Base-by-base conservation (phyloP, 1,140 invertebrate species). In the Chlorops oryzae region DNA sequence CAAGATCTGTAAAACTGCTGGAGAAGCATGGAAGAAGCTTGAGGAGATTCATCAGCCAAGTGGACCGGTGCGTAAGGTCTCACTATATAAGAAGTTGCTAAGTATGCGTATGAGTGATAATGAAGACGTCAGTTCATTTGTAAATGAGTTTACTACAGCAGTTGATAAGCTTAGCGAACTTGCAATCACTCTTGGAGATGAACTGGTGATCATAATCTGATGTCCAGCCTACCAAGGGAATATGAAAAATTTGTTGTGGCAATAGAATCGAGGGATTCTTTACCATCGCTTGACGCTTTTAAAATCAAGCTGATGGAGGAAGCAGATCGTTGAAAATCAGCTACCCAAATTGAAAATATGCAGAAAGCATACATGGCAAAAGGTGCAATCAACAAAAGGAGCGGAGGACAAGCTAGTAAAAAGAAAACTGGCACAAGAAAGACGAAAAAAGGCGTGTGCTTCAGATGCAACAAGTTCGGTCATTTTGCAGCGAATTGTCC, bases 191-290 rank as follows among this genome's bases (percentile, higher is more conserved):
- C n/a, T 55, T 2, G 34, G 40, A 25, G 50, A 56, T 9, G 50
- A 56, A 13, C 28, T 56, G 15, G 47, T 56, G 2, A 15, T 39
- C 2, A 44, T 52, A 22, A 49, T 49, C 25, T 45, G 6, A 15
- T 56, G 17, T 25, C 45, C 0, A 49, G 44, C 17, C 32, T 52
- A 2, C 40, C 45, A 12, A 39, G 35, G 13, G 7, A 18, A 3
- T 56, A 22, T 27, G 54, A 52, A 34, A 56, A 52, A 22, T 52
- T 56, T 12, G 50, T 56, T 0, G 46, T 56, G 2, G 54, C 49
- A 12, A 22, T 56, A 12, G 54, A 56, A 45, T 35, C 45, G 13
- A 10, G 54, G 4, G 54, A 56, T 24, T 24, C 38, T 5, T 24
- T 54, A 13, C 47, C 52, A 12, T 27, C 7, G 12, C 25, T 51